Evolutionary conservation across 2,797 vertebrate species (phyloP).

Genomic region (Halcyon badia): DNA sequence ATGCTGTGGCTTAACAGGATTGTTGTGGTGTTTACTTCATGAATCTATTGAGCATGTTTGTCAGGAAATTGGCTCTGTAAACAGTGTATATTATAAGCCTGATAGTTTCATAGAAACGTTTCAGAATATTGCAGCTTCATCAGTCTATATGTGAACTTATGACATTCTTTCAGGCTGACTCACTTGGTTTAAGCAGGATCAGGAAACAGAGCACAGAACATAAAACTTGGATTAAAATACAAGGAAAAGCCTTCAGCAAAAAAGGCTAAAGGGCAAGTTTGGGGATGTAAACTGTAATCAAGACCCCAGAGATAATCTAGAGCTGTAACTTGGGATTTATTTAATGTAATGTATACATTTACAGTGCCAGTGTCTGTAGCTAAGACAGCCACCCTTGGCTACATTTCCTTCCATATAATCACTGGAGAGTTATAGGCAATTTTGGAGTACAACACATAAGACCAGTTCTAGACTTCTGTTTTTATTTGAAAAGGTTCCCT

Average conservation of each 20-base stretch:
- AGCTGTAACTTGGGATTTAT: not conserved
- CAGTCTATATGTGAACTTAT: not conserved
- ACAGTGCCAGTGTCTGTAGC: not conserved
- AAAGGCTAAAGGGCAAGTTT: not conserved
- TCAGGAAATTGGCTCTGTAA: slow-evolving; percentile 28
- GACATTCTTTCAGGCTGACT: slow-evolving; percentile 1
- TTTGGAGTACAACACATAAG: not conserved
- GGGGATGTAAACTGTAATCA: not conserved
- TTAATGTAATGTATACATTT: not conserved
- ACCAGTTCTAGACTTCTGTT: not conserved
- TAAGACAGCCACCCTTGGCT: not conserved
- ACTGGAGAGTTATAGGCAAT: not conserved
- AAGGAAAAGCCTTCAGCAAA: not conserved
- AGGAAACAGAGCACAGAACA: not conserved
- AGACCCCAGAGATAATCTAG: not conserved
- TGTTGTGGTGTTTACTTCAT: slow-evolving; percentile 24
- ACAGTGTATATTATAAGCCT: not conserved
- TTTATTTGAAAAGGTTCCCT: not conserved
- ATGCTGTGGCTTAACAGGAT: not conserved
- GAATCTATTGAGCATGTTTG: not conserved
- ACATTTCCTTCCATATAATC: not conserved
- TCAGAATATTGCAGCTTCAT: not conserved
- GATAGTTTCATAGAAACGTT: not conserved
- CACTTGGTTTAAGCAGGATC: not conserved
- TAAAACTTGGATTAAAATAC: slow-evolving; percentile 21